phyloP scores from a whole-genome alignment of 2,797 vertebrate genomes.

The Spinibarbus caldwelli region DNA sequence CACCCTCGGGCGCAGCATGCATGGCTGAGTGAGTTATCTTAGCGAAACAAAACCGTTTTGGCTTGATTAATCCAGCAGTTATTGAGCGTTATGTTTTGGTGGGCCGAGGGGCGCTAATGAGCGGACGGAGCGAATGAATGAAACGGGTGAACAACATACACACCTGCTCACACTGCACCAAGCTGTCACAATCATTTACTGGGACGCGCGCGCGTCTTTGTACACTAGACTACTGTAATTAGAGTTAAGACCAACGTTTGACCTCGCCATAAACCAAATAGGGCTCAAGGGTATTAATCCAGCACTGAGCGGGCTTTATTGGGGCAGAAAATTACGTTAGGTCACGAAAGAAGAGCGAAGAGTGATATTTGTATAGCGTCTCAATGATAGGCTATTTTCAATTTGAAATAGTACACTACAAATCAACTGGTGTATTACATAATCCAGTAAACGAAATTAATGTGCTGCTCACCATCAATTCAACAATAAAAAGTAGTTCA shows the following conservation, averaged over 20 bases:
- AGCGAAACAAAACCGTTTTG: constrained; percentile 43
- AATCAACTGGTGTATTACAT: constrained; percentile 5
- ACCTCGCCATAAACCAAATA: constrained; percentile 50
- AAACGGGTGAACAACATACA: constrained; percentile 69
- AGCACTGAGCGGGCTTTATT: constrained; percentile 27
- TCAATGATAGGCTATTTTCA: constrained; percentile 24
- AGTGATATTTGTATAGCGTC: constrained; percentile 16
- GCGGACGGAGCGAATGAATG: constrained; percentile 69
- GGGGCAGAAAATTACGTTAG: constrained; percentile 36
- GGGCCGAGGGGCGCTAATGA: constrained; percentile 69
- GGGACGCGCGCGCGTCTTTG: constrained; percentile 71
- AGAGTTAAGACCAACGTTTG: constrained; percentile 52
- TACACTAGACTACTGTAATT: constrained; percentile 40
- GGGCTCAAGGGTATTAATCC: constrained; percentile 41
- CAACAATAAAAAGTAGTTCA: neutral
- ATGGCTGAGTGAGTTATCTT: constrained; percentile 36
- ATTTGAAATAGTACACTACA: neutral
- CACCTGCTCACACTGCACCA: constrained; percentile 78
- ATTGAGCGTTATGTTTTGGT: constrained; percentile 45
- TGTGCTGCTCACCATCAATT: neutral
- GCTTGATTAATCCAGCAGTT: constrained; percentile 54
- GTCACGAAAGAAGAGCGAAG: constrained; percentile 5
- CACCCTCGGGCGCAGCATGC: constrained; percentile 21
- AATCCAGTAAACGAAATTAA: neutral
- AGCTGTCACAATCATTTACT: constrained; percentile 81